Evolutionary conservation across 2,888 invertebrate species (phyloP), one percentile per base, ranked within the genome.

Genomic region (Eupithecia pulchellata): DNA sequence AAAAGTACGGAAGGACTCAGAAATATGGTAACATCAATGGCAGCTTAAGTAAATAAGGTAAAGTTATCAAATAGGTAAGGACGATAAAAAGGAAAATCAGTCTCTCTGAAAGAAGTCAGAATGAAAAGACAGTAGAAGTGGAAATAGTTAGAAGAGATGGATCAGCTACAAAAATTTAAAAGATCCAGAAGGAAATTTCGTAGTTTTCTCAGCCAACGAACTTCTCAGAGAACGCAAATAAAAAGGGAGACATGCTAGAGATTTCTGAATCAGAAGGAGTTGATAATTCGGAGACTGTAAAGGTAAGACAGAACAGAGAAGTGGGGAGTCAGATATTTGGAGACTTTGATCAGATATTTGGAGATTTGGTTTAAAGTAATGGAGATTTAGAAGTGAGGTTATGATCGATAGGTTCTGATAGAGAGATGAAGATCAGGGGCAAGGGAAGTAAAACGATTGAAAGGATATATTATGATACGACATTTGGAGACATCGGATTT

Each of bases 21-120:
- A 42, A 42, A 42, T 42, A 42, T n/a, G n/a, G n/a, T 42, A 42
- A n/a, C n/a, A n/a, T n/a, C n/a, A 42, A n/a, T n/a, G 42, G 42
- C n/a, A n/a, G 42, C 2, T 42, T 39, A 17, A 39, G 39, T 39
- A 39, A 17, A 39, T 13, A 36, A 14, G 39, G 39, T 5, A 39
- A 39, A 39, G 36, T 39, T 39, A 17, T 17, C 14, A 39, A 39
- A 42, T 42, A 42, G 17, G 39, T n/a, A 42, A 42, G 42, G 42
- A 42, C 42, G n/a, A 42, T n/a, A n/a, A 42, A 42, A 42, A 42
- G n/a, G 42, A 42, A 42, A 42, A n/a, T 42, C 42, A 42, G n/a
- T 42, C 17, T 17, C 17, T 17, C 42, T 42, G n/a, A 42, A 36
- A 2, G 36, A 36, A n/a, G 17, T 39, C 39, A 39, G n/a, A 39